Base-by-base conservation (phyloP, 2,888 invertebrate genomes). In the Polietes domitor region DNA sequence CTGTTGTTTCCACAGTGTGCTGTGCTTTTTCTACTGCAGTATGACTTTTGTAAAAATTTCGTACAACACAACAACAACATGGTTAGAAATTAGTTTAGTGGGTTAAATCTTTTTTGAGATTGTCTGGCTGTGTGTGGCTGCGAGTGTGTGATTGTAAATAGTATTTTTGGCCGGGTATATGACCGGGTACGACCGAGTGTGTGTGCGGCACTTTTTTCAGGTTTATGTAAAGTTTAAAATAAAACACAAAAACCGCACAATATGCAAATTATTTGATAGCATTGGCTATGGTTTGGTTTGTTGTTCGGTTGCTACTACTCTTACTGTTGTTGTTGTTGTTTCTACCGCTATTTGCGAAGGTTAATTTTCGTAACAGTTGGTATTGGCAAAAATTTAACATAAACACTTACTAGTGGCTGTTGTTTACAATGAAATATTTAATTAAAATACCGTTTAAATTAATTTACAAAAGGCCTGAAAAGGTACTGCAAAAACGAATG, bases 21-120 rank as follows among this genome's bases (percentile, higher is more conserved):
- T 28, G 5, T 75, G 82, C 71, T 78, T 79, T 83, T 83, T 80
- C 72, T 80, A 83, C 83, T 83, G 83, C 83, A 83, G 83, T 78
- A 80, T 77, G 83, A 78, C 83, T 80, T 77, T 83, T 80, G 77
- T 78, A 75, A 73, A 77, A 80, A 24, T 71, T 80, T 72, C 24
- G 17, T 58, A 26, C 41, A 65, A 53, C 50, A 19, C 41, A 53
- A 58, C 73, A 26, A 70, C 24, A 43, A 17, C 9, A 24, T 41
- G 19, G 68, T 43, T 68, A 68, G 58, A 77, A 83, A 32, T 80
- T 83, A 83, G 83, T 80, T 83, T 72, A 83, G 77, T 83, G 75
- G 83, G 83, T 83, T 85, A 82, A 80, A 80, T 75, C 78, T 70
- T 55, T 47, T 32, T 26, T 5, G n/a, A 17, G 19, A n/a, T 26